Evolutionary conservation across 2,113 vertebrate genomes (phyloP).

Genomic region (Cyanocitta stelleri): DNA sequence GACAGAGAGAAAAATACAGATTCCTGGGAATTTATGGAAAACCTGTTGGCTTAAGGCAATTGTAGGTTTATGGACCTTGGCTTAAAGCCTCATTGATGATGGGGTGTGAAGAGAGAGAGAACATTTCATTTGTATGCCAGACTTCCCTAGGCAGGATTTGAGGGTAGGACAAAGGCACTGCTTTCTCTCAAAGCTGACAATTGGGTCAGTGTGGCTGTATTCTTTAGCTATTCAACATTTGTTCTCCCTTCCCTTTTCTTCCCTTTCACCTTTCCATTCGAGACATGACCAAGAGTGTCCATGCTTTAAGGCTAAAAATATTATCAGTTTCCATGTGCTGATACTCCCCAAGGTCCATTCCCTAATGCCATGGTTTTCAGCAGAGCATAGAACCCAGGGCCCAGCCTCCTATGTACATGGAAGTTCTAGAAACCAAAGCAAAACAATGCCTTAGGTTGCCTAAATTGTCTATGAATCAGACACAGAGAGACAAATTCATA

Average conservation of each 20-base stretch:
- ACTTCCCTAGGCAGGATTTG: background rate
- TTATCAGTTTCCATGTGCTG: background rate
- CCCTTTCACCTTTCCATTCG: background rate
- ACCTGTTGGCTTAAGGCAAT: background rate
- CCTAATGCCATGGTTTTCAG: background rate
- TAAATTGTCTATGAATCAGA: background rate
- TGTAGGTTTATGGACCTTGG: background rate
- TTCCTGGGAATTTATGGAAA: background rate
- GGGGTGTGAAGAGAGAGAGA: background rate
- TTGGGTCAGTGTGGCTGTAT: background rate
- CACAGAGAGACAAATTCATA: background rate
- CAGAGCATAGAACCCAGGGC: background rate
- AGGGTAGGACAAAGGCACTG: background rate
- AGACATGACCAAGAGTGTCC: background rate
- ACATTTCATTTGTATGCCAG: fast-evolving
- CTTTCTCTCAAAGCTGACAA: background rate
- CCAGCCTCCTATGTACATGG: fast-evolving
- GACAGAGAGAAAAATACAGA: background rate
- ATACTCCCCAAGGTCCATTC: background rate
- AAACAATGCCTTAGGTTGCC: background rate
- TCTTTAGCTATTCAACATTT: background rate
- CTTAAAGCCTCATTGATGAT: background rate
- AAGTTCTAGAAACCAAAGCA: background rate
- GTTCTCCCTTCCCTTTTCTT: background rate
- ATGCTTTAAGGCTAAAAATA: background rate